Base-by-base conservation (phyloP, 2,113 vertebrate genomes). In the Puntigrus tetrazona region DNA sequence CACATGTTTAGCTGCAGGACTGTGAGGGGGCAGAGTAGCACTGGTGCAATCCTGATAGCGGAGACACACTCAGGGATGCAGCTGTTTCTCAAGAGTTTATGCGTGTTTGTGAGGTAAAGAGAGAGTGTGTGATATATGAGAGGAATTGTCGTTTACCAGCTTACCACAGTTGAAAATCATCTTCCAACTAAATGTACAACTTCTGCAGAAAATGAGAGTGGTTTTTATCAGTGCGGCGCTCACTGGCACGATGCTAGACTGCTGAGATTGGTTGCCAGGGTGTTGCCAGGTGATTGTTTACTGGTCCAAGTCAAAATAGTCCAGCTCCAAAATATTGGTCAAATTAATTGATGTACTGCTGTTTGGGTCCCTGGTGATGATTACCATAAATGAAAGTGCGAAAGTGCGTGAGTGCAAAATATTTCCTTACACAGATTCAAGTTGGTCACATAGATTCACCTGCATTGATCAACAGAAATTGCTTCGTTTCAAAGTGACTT, bases 1-100 rank as follows among this genome's bases (percentile, higher is more conserved):
- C 88, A 90, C 88, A 90, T 90, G 87, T 90, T 69, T 89, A 83
- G 70, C 87, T 85, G 83, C 82, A 85, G 86, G 87, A 85, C 74
- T 73, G 45, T 61, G 67, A 79, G 73, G 59, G 80, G 85, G 80
- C 47, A 67, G 80, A 50, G 45, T 25, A 69, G 43, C 43, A 27
- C 61, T 78, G 38, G 80, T 77, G 55, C 72, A 47, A 61, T 41
- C 38, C 78, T 69, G 84, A 86, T 82, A 82, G 27, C 78, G 3
- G 38, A 65, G 27, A 67, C 78, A 61, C 76, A 67, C 77, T 61
- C 13, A 27, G 45, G 73, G 25, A 9, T 65, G 38, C 59, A 80
- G 59, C 57, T 47, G 57, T 45, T 65, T 67, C 59, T 80, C 18
- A 47, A 65, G 78, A 22, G 78, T 67, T 80, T 45, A 22, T 80